Evolutionary conservation across 2,888 invertebrate genomes (phyloP).

Genomic region (Eurytoma californica): DNA sequence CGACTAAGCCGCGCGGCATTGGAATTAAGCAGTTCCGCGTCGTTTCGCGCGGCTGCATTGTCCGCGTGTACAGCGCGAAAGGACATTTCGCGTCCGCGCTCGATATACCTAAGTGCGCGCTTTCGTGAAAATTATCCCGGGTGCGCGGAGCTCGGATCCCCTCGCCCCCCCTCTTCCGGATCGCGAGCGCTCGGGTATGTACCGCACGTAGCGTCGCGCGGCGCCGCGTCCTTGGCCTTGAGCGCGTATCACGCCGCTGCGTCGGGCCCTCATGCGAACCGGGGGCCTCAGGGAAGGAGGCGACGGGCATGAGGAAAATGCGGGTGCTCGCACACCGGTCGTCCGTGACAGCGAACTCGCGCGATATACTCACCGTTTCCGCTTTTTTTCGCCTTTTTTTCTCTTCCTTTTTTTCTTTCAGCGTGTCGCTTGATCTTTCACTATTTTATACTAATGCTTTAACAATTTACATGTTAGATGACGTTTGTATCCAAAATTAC

Average conservation of each 20-base stretch:
- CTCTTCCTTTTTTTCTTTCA: constrained; percentile 3
- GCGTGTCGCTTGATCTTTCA: neutral
- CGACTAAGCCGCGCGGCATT: constrained; percentile 34
- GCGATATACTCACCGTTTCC: constrained; percentile 52
- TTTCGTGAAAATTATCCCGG: constrained; percentile 35
- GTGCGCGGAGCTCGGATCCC: neutral
- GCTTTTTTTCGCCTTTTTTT: constrained; percentile 56
- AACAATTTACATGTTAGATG: too few relatives aligned
- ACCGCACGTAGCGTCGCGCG: constrained; percentile 60
- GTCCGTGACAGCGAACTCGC: constrained; percentile 64
- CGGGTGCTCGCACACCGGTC: constrained; percentile 68
- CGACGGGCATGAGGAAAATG: constrained; percentile 67
- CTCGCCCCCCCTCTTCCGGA: constrained; percentile 33
- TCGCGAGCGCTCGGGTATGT: constrained; percentile 60
- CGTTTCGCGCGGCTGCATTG: constrained; percentile 44
- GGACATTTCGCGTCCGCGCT: constrained; percentile 50
- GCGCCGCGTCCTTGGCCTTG: constrained; percentile 68
- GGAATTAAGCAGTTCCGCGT: constrained; percentile 54
- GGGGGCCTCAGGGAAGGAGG: constrained; percentile 23
- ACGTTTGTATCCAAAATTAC: too few relatives aligned
- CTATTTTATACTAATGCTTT: neutral
- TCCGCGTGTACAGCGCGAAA: constrained; percentile 29
- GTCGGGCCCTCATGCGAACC: constrained; percentile 61
- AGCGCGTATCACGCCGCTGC: constrained; percentile 56
- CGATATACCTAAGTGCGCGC: neutral